Evolutionary conservation across 2,888 invertebrate species (phyloP), one percentile per base, ranked within the genome.

Genomic region (Uropetala carovei): DNA sequence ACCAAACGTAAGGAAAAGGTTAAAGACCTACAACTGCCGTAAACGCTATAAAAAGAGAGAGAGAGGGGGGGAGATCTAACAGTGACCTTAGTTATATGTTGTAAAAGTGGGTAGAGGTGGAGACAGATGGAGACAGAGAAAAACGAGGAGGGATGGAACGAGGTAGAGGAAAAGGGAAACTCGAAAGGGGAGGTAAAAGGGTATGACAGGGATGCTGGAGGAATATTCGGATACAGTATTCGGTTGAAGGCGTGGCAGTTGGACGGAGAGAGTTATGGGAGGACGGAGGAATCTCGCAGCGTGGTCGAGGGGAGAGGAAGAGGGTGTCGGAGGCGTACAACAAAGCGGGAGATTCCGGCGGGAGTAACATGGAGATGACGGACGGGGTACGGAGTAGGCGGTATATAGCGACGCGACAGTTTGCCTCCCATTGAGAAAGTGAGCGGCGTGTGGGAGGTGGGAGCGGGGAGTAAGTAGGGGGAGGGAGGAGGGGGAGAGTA

Each of bases 181-280:
- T n/a, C n/a, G n/a, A n/a, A n/a, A n/a, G 11, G 27, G 75, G 75
- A 13, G 10, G 13, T n/a, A 13, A 75, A 11, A 75, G 27, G 75
- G 75, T 22, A 75, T 75, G 75, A 75, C 75, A 75, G 75, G 0
- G 27, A 27, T 75, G 18, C 22, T 43, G 5, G 75, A 22, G 75
- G 75, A 75, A 27, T 75, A 75, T 22, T 75, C 27, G 75, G 75
- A 75, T 75, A 22, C 13, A 27, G 75, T 18, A 60, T 60, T 27
- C 18, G 5, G 27, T 0, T 11, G 22, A 75, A 75, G 75, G 75
- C 22, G 75, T 75, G 75, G 75, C 75, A 13, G 11, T 75, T 27
- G 75, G 75, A 75, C 75, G 75, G 75, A 27, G 75, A 75, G 75
- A 75, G 11, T 75, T 75, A 75, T 75, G 75, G 75, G 4, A 22